Evolutionary conservation across 2,888 invertebrate genomes (phyloP).

Genomic region (Calliopum simillimum): DNA sequence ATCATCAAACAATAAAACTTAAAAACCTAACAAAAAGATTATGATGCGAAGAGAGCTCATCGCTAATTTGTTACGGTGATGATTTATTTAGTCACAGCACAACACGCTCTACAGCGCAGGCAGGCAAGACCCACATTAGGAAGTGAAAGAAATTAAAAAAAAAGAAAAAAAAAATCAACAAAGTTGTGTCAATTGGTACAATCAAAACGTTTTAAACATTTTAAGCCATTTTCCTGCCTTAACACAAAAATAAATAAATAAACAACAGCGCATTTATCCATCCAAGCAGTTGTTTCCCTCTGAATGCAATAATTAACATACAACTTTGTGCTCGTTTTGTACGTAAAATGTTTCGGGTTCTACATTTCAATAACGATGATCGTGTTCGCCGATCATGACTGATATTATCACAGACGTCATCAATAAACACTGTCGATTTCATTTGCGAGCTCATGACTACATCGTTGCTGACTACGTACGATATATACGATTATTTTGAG

Average conservation of each 20-base stretch:
- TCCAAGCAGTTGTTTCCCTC: no score
- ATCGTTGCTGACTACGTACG: background rate
- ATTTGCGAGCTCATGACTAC: conserved; percentile 30
- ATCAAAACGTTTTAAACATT: no score
- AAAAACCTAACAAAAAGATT: background rate
- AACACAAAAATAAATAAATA: background rate
- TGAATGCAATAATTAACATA: background rate
- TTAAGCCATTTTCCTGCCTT: no score
- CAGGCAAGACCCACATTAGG: no score
- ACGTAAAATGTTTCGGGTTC: background rate
- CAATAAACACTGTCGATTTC: conserved; percentile 49
- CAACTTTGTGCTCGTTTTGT: no score
- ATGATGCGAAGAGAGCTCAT: conserved; percentile 12
- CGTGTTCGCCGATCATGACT: conserved; percentile 7
- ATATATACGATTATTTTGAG: conserved; percentile 1
- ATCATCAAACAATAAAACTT: background rate
- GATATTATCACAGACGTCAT: conserved; percentile 25
- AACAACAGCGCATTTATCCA: background rate
- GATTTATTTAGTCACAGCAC: conserved; percentile 18
- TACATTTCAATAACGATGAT: background rate
- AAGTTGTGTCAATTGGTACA: no score
- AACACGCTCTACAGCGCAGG: no score
- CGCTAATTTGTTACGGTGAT: conserved; percentile 24
- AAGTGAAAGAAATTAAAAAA: no score
- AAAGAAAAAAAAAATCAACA: no score